Evolutionary conservation across 2,113 vertebrate species (phyloP), one percentile per base, ranked within the genome.

Genomic region (Puma concolor): DNA sequence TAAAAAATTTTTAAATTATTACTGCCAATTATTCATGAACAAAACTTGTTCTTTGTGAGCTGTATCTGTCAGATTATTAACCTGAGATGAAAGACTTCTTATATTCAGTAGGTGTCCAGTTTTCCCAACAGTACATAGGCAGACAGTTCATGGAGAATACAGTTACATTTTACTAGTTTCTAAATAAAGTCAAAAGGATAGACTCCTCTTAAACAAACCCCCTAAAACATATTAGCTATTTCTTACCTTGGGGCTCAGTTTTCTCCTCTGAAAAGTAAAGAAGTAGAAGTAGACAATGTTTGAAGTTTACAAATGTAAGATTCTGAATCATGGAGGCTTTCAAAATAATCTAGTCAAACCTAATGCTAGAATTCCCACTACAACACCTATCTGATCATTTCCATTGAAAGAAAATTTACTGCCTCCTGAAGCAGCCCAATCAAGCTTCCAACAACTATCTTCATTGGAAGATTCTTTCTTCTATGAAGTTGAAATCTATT

Each of bases 41-140:
- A 60, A 88, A 84, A 79, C 11, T 67, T 16, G n/a, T 36, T 54
- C n/a, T 96, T 54, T 93, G 23, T 48, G 31, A 63, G 50, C 83
- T 52, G 29, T 3, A 57, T 19, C 36, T 71, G 50, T 66, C 41
- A 95, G 27, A 92, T 93, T 48, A 72, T 31, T 83, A 77, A 60
- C 16, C 63, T 94, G 14, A 95, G 79, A 95, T 82, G 50, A 95
- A 96, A 71, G 33, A 92, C 72, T 74, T 72, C 79, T 48, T 88
- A 5, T 4, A 48, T 64, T 85, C 88, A 57, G 10, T 33, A n/a
- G 54, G 19, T 64, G 23, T 54, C 27, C 79, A 66, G 27, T 33
- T 96, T 95, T 50, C 36, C 82, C 14, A 29, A 66, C 17, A 80
- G 15, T 38, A 16, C 10, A 44, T 29, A 83, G 52, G 52, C 4